Percentiles rank a stretch among this genome's conserved stretches.
These are phyloP conservation scores for Rhinichthys osculus DNA, from an alignment of 2,797 vertebrate genomes.

Conservation along the genomic window DNA sequence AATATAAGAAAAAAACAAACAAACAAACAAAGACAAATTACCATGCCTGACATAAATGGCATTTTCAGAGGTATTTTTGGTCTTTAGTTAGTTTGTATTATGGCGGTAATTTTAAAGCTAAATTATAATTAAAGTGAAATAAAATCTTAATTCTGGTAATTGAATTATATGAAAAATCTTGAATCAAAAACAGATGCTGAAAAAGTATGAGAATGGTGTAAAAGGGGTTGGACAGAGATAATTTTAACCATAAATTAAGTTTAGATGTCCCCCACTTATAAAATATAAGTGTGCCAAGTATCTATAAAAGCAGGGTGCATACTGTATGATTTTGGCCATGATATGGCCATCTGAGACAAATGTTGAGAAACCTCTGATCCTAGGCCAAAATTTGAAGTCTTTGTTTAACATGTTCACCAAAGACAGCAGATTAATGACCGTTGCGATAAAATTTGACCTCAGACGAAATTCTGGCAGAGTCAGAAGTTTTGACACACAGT, in stretches of 20 bases:
- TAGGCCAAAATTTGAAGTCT: neutral
- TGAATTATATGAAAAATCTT: neutral
- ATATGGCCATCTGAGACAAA: neutral
- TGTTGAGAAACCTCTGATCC: neutral
- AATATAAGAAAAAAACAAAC: constrained; percentile 16
- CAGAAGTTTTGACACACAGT: neutral
- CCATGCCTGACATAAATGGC: neutral
- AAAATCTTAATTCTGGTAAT: neutral
- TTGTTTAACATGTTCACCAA: neutral
- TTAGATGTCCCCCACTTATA: neutral
- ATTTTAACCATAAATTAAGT: neutral
- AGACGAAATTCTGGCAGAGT: neutral
- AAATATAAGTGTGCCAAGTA: neutral
- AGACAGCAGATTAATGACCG: neutral
- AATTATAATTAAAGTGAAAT: neutral
- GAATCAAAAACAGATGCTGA: neutral
- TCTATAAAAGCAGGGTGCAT: neutral
- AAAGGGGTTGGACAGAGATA: neutral
- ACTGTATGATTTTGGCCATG: neutral
- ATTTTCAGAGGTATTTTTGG: neutral
- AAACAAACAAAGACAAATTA: neutral
- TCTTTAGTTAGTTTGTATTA: neutral
- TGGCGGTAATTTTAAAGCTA: neutral
- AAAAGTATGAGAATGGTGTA: neutral
- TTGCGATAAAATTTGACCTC: neutral